Percentiles rank a stretch among this genome's conserved stretches.
Evolutionary conservation across 2,113 vertebrate species (phyloP).

Genomic region (Atherinomorus stipes): DNA sequence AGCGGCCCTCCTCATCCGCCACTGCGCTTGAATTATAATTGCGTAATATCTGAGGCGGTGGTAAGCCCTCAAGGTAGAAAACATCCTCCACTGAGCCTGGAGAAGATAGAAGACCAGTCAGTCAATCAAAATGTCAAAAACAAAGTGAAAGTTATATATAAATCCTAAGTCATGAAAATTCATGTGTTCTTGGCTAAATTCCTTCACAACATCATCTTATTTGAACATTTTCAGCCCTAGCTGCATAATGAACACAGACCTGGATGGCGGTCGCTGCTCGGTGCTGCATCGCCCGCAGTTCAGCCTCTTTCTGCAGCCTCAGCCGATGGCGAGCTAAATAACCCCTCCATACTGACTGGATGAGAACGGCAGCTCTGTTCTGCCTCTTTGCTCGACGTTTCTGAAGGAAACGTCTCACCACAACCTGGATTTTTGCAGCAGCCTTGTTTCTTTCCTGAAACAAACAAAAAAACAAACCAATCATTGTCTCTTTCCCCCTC

Average conservation of each 20-base stretch:
- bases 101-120: conserved; percentile 30
- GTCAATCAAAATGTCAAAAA: not conserved
- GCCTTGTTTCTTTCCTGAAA: conserved; percentile 85
- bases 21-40: conserved; percentile 84
- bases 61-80: conserved; percentile 77
- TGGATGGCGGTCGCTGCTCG: conserved; percentile 87
- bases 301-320: conserved; percentile 72
- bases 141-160: not conserved
- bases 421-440: conserved; percentile 84
- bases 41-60: conserved; percentile 78
- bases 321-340: conserved; percentile 72
- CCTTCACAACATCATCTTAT: not conserved
- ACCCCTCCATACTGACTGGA: conserved; percentile 89
- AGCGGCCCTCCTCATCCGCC: conserved; percentile 84
- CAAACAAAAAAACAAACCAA: too few relatives aligned
- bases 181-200: conserved; percentile 1
- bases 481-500: too few relatives aligned
- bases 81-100: conserved; percentile 88
- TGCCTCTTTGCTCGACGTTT: conserved; percentile 63
- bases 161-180: not conserved
- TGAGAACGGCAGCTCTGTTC: conserved; percentile 74
- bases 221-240: not conserved
- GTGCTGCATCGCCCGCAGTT: conserved; percentile 69
- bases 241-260: conserved; percentile 69
- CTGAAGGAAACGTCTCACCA: conserved; percentile 79